Conservation (phyloP, 53 echinoderm and acorn worm species). For the Hippasteria phrygiana region DNA sequence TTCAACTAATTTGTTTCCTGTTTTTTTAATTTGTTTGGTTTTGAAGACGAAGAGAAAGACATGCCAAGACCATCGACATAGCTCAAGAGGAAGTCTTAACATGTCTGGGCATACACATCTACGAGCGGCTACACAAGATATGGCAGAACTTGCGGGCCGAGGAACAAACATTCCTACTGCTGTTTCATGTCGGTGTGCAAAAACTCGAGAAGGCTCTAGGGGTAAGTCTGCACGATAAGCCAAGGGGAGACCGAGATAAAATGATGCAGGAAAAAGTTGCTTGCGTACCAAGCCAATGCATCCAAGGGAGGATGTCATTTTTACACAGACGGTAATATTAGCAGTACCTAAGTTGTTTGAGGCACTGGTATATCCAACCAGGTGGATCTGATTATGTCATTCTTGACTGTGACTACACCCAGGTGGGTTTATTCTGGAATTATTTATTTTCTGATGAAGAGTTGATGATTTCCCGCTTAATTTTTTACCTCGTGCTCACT, state of each 20-base stretch:
- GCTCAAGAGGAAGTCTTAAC: constrained; percentile 99
- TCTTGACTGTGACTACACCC: no score
- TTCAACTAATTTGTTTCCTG: background rate
- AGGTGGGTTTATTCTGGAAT: no score
- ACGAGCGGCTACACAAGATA: constrained; percentile 86
- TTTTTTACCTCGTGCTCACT: no score
- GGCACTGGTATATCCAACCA: no score
- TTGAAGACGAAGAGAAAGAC: constrained; percentile 90
- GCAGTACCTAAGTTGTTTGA: no score
- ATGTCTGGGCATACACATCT: constrained; percentile 92
- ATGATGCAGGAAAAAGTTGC: no score
- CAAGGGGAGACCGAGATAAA: background rate
- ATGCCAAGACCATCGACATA: constrained; percentile 97
- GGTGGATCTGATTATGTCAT: no score
- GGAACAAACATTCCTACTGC: constrained; percentile 91
- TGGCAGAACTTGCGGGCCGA: constrained; percentile 86
- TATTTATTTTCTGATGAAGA: no score
- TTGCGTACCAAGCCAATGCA: no score
- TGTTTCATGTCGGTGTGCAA: constrained; percentile 85
- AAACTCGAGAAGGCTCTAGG: constrained; percentile 88
- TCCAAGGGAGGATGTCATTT: no score
- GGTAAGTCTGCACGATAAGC: constrained; percentile 45
- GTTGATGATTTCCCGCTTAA: no score
- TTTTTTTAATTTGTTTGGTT: background rate
- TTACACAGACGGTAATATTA: no score